phyloP scores from a whole-genome alignment of 2,113 vertebrate genomes.

The Anser brachyrhynchus region DNA sequence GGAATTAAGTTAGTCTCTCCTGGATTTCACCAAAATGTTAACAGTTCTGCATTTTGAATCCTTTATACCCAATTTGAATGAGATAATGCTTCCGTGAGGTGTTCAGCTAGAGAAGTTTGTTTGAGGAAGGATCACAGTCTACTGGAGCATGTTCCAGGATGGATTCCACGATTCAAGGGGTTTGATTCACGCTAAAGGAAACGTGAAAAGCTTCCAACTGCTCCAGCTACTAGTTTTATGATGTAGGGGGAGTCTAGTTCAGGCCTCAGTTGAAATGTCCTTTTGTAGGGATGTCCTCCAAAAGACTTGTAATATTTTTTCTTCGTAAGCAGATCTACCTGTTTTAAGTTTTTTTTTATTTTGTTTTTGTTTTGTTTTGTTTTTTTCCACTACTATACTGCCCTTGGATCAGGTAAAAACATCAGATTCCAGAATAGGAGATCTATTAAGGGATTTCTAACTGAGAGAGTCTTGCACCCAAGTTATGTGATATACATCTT shows the following conservation, averaged over 20 bases:
- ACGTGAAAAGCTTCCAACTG: neutral
- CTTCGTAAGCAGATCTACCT: neutral
- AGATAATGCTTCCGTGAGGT: neutral
- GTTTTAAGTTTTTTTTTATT: neutral
- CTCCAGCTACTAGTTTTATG: neutral
- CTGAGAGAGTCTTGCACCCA: neutral
- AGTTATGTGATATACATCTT: neutral
- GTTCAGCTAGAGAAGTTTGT: neutral
- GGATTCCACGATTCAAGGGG: neutral
- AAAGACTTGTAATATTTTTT: neutral
- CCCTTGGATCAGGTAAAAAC: neutral
- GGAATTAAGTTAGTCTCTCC: neutral
- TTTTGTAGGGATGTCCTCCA: neutral
- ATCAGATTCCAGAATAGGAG: neutral
- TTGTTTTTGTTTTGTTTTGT: neutral
- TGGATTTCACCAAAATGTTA: neutral
- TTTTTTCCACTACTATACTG: neutral
- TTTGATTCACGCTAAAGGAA: neutral
- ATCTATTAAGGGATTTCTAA: neutral
- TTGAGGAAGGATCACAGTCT: neutral
- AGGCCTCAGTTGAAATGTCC: neutral
- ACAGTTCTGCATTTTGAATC: neutral
- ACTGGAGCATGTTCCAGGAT: neutral
- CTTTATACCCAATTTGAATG: neutral
- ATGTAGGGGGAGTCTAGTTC: neutral